phyloP scores from a whole-genome alignment of 2,797 vertebrate genomes.

The Yasuhikotakia modesta region DNA sequence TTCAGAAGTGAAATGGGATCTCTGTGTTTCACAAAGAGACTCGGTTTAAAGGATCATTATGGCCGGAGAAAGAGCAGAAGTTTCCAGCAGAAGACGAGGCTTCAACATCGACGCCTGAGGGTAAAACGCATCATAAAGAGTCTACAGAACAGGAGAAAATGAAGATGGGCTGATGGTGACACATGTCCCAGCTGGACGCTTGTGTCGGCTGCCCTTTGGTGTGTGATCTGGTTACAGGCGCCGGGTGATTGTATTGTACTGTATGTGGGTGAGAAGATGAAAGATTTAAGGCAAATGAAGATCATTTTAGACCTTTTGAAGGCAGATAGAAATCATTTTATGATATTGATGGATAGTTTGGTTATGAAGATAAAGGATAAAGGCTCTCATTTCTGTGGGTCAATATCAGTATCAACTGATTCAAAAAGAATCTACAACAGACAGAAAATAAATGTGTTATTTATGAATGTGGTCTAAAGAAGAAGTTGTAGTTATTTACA shows the following conservation, averaged over 20 bases:
- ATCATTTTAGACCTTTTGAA: conserved; percentile 61
- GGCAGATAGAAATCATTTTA: conserved; percentile 69
- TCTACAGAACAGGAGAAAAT: conserved; percentile 73
- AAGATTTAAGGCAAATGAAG: conserved; percentile 65
- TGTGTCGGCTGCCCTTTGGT: conserved; percentile 74
- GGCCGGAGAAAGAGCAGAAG: conserved; percentile 63
- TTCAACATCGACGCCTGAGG: conserved; percentile 69
- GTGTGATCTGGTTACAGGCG: conserved; percentile 79
- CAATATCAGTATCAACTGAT: too few relatives aligned
- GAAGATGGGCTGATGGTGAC: conserved; percentile 71
- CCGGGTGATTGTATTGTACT: conserved; percentile 58
- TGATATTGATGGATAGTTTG: conserved; percentile 65
- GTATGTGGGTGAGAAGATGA: conserved; percentile 66
- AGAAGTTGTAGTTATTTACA: too few relatives aligned
- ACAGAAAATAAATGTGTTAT: too few relatives aligned
- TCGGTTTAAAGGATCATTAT: conserved; percentile 72
- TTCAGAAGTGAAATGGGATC: conserved; percentile 81
- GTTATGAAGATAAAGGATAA: conserved; percentile 68
- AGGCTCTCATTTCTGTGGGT: too few relatives aligned
- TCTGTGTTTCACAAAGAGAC: conserved; percentile 68
- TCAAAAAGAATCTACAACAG: too few relatives aligned
- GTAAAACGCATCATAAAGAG: conserved; percentile 50
- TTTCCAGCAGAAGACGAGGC: conserved; percentile 73
- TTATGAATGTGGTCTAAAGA: too few relatives aligned
- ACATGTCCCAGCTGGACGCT: conserved; percentile 74